Evolutionary conservation across 2,113 vertebrate species (phyloP).

Genomic region (Boulengeromyrus knoepffleri): DNA sequence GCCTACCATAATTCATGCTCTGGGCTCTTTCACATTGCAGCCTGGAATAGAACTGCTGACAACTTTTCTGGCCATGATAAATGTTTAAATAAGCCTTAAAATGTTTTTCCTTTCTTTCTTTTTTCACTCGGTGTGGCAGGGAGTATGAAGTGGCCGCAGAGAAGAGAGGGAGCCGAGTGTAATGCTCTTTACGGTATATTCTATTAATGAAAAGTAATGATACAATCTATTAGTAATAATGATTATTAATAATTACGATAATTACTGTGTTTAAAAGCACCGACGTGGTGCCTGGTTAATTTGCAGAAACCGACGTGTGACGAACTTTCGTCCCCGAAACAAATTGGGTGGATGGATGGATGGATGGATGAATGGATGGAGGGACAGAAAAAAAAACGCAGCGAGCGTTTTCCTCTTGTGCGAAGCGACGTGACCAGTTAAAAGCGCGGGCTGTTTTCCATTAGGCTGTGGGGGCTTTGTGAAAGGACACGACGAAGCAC

Average conservation of each 20-base stretch:
- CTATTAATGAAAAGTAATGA: not conserved
- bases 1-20: conserved; percentile 42
- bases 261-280: not conserved
- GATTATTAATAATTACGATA: not conserved
- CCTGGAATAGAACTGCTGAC: conserved; percentile 40
- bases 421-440: not conserved
- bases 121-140: conserved; percentile 3
- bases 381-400: not conserved
- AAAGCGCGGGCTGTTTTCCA: not conserved
- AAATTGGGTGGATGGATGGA: not conserved
- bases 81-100: conserved; percentile 38
- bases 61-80: conserved; percentile 41
- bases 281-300: not conserved
- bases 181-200: not conserved
- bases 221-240: not conserved
- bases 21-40: conserved; percentile 26
- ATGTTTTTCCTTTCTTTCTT: conserved; percentile 13
- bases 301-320: not conserved
- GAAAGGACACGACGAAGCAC: not conserved
- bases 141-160: conserved; percentile 9
- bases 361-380: not conserved
- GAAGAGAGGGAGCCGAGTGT: not conserved
- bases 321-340: not conserved
- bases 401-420: not conserved
- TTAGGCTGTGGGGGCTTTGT: not conserved